phyloP scores from a whole-genome alignment of 2,888 invertebrate species.

The Apomyelois bistriatella region DNA sequence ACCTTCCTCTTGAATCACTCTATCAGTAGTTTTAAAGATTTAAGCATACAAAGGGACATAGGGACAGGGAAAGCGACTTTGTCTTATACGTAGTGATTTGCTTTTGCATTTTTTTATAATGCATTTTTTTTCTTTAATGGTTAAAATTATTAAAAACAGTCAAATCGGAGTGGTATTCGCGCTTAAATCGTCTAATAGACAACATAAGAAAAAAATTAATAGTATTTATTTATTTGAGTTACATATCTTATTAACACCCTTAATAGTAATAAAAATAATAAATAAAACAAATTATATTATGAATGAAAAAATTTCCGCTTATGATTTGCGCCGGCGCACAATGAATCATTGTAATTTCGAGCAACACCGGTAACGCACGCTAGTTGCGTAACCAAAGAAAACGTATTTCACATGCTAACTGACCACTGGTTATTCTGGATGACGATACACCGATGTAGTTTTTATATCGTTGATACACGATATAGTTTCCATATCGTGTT shows the following conservation, averaged over 20 bases:
- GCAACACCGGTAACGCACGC: slow-evolving; percentile 11
- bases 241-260: too few relatives aligned
- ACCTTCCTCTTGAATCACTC: too few relatives aligned
- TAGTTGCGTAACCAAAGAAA: slow-evolving; percentile 18
- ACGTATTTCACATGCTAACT: slow-evolving; percentile 13
- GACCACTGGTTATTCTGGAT: background rate
- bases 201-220: too few relatives aligned
- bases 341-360: slow-evolving; percentile 12
- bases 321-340: slow-evolving; percentile 5
- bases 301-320: background rate
- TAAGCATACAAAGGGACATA: too few relatives aligned
- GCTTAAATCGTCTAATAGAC: too few relatives aligned
- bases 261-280: background rate
- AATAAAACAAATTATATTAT: background rate
- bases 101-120: too few relatives aligned
- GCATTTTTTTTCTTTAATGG: too few relatives aligned
- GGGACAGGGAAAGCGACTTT: too few relatives aligned
- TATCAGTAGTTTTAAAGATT: too few relatives aligned
- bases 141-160: too few relatives aligned
- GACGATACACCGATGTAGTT: background rate
- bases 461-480: background rate
- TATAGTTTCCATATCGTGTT: background rate
- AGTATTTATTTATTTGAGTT: background rate
- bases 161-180: too few relatives aligned
- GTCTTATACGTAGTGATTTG: too few relatives aligned